A percentile compares a stretch with the other conserved stretches of the same genome.
Evolutionary conservation across 2,797 vertebrate genomes (phyloP).

Genomic region (Trachops cirrhosus): DNA sequence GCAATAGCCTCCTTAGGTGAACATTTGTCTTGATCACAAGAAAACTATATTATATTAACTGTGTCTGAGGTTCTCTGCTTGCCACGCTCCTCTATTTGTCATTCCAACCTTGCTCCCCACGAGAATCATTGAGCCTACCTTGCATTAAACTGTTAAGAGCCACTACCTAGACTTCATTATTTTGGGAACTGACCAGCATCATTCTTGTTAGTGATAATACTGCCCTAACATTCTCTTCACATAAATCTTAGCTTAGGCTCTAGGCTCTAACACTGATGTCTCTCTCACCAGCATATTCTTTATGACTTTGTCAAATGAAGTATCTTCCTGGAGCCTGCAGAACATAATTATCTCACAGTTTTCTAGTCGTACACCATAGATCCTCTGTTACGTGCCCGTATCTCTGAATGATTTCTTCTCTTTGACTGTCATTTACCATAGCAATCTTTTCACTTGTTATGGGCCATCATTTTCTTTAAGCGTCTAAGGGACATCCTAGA

Average conservation of each 20-base stretch:
- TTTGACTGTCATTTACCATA: neutral
- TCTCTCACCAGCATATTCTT: neutral
- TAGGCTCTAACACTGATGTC: neutral
- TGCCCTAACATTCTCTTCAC: neutral
- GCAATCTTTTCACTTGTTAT: neutral
- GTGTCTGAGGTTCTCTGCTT: neutral
- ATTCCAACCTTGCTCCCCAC: neutral
- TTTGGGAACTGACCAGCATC: neutral
- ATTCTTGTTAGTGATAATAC: neutral
- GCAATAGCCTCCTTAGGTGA: neutral
- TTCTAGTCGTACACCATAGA: neutral
- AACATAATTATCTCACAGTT: neutral
- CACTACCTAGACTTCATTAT: neutral
- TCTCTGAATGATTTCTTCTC: neutral
- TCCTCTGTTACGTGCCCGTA: neutral
- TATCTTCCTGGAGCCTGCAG: neutral
- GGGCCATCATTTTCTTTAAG: neutral
- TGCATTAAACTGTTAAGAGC: neutral
- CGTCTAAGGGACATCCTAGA: neutral
- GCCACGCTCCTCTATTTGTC: neutral
- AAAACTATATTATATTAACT: neutral
- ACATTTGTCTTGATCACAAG: neutral
- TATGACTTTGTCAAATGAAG: neutral
- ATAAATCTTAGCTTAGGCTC: neutral
- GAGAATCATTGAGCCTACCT: neutral